Evolutionary conservation across 2,113 vertebrate species (phyloP), one percentile per base, ranked within the genome.

Genomic region (Lepisosteus osseus): DNA sequence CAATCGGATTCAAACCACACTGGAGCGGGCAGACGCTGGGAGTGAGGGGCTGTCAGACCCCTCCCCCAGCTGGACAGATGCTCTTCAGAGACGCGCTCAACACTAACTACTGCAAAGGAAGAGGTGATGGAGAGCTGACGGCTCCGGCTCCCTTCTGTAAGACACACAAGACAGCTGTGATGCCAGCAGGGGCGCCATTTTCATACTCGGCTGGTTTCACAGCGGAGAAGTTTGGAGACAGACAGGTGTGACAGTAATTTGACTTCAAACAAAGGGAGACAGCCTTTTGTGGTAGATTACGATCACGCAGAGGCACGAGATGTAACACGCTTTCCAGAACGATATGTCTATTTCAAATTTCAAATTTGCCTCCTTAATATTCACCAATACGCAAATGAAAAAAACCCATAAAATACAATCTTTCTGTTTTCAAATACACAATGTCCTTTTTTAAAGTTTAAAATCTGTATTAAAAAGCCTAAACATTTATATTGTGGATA

Each of bases 231-330:
- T 40, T 54, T n/a, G n/a, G 8, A 40, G n/a, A 12, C 4, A 68
- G 66, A 68, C 51, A 40, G 66, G 17, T 68, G 54, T 55, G 66
- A 68, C 7, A 45, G 29, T 68, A 55, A 68, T 55, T 68, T 68
- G 66, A 29, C 17, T 68, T 41, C 17, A 12, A 47, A 54, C 66
- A 29, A 17, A 14, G 17, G 4, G 2, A 40, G 66, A 55, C 66
- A 68, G 66, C 5, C 29, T 68, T 68, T 11, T 51, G 11, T 12
- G 51, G 5, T 5, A 8, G 3, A 40, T 51, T n/a, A 7, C 6
- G 45, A 13, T 68, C n/a, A 13, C 66, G 17, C 15, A 41, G 11
- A 13, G 7, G 17, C 51, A 14, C 44, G 11, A 12, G 3, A 17
- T 55, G 11, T 54, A 2, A 13, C 14, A 17, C 29, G 51, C 43